A percentile compares a stretch with the other conserved stretches of the same genome.
These are phyloP conservation scores for Sarcophaga caerulescens DNA, from an alignment of 2,888 invertebrate genomes.

Conservation along the genomic window DNA sequence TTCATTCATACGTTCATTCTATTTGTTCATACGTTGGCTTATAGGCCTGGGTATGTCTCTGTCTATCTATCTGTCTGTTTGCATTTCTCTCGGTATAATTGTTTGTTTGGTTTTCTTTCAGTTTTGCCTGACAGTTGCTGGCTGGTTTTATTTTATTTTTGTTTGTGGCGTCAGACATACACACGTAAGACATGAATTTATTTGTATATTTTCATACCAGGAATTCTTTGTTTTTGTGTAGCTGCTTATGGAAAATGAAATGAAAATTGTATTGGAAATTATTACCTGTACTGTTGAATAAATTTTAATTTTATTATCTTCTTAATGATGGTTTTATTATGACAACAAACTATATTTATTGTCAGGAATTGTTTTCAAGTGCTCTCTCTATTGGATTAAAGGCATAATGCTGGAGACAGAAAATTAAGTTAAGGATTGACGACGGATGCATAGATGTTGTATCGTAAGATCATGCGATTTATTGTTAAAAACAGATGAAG, in stretches of 20 bases:
- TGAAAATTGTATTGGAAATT: slow-evolving; percentile 7
- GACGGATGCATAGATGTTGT: not conserved
- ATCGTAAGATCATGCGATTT: not conserved
- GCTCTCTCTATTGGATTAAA: not conserved
- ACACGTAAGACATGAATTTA: slow-evolving; percentile 23
- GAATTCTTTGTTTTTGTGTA: not conserved
- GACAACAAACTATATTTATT: slow-evolving; percentile 1
- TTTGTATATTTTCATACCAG: not conserved
- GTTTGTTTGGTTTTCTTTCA: slow-evolving; percentile 12
- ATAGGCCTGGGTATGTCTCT: not conserved
- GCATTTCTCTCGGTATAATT: slow-evolving; percentile 10
- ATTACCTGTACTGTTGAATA: slow-evolving; percentile 53
- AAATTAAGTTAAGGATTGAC: not conserved
- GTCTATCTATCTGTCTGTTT: slow-evolving; percentile 1
- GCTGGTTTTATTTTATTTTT: not conserved
- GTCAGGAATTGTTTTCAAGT: not conserved
- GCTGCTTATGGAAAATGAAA: slow-evolving; percentile 17
- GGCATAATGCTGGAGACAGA: not conserved
- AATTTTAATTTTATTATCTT: slow-evolving; percentile 53
- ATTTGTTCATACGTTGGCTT: not conserved
- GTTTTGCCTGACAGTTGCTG: slow-evolving; percentile 8
- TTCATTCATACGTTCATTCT: not conserved
- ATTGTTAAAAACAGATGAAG: not conserved
- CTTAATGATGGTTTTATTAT: slow-evolving; percentile 57
- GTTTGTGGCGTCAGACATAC: slow-evolving; percentile 25